A percentile compares a stretch with the other conserved stretches of the same genome.
Evolutionary conservation across 1,140 invertebrate species (phyloP).

Genomic region (Listronotus oregonensis): DNA sequence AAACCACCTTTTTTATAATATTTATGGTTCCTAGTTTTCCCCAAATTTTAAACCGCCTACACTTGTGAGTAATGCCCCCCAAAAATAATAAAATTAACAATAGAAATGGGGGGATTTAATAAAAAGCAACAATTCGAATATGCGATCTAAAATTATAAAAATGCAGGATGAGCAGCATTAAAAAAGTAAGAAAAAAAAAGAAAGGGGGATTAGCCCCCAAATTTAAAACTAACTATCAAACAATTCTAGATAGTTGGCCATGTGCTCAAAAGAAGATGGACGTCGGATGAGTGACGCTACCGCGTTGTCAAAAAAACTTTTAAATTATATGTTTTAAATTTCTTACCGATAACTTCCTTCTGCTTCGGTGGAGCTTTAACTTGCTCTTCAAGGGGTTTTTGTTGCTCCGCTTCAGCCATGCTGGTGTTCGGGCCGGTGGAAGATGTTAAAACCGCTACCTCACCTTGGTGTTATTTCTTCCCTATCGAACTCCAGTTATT

Average conservation of each 20-base stretch:
- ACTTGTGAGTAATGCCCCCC: no score
- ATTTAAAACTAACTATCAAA: slow-evolving; percentile 2
- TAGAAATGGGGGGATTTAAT: no score
- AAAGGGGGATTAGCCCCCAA: no score
- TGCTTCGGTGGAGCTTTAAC: slow-evolving; percentile 61
- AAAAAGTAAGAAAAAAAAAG: no score
- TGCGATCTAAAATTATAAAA: no score
- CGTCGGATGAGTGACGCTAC: slow-evolving; percentile 34
- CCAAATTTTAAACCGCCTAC: no score
- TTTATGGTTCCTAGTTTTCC: no score
- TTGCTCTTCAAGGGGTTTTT: slow-evolving; percentile 64
- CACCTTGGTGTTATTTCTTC: slow-evolving; percentile 68
- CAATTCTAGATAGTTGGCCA: slow-evolving; percentile 36
- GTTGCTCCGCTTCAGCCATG: slow-evolving; percentile 77
- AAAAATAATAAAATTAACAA: no score
- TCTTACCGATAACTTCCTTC: slow-evolving; percentile 71
- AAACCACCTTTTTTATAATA: no score
- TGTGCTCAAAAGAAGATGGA: slow-evolving; percentile 51
- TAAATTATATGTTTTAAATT: slow-evolving; percentile 13
- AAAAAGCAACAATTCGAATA: no score
- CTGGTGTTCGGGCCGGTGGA: slow-evolving; percentile 63
- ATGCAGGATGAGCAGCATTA: no score
- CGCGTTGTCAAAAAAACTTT: slow-evolving; percentile 26
- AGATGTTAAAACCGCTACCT: slow-evolving; percentile 67
- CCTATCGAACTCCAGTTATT: slow-evolving; percentile 65